Evolutionary conservation across 2,113 vertebrate species (phyloP), one percentile per base, ranked within the genome.

Genomic region (Periophthalmodon schlosseri): DNA sequence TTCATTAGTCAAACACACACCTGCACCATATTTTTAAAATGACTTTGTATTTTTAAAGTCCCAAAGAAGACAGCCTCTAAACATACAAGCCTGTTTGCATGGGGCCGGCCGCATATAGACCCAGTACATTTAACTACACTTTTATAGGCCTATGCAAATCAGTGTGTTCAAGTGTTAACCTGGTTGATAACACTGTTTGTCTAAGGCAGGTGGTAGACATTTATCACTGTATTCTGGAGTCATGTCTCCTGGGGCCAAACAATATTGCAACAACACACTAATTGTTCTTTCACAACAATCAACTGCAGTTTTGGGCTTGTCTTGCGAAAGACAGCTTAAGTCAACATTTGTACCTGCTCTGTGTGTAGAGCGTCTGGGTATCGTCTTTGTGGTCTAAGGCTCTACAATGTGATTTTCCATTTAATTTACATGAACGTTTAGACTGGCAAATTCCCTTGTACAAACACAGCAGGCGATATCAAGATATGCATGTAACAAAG

Each of bases 381-480:
- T 89, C 90, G 79, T 87, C 79, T 78, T 88, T 81, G 77, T 73
- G 70, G 11, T 52, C 81, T 81, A 81, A 79, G 57, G 81, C 65
- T 68, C 73, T 72, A 86, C 85, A 68, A 81, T 77, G 73, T 2
- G 2, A 82, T 87, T 92, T 93, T 94, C 89, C 93, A 94, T 94
- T 92, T 72, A 34, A 94, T 94, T 94, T 94, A 91, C 94, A 93
- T 94, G 88, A 66, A 80, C 71, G 82, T 90, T 93, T 92, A 93
- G 93, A 93, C 89, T 93, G 73, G 85, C 93, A 94, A 94, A 94
- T 93, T 15, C 28, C 54, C 24, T 86, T 79, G 71, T 60, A 72
- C 81, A 84, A 86, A 81, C 86, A 84, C 71, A 73, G 78, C 89
- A 90, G 83, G 74, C 79, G 83, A 74, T 87, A 88, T 64, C 75